Percentiles rank a stretch among this genome's conserved stretches.
These are phyloP conservation scores for Clivina fossor DNA, from an alignment of 2,888 invertebrate genomes.

Conservation along the genomic window DNA sequence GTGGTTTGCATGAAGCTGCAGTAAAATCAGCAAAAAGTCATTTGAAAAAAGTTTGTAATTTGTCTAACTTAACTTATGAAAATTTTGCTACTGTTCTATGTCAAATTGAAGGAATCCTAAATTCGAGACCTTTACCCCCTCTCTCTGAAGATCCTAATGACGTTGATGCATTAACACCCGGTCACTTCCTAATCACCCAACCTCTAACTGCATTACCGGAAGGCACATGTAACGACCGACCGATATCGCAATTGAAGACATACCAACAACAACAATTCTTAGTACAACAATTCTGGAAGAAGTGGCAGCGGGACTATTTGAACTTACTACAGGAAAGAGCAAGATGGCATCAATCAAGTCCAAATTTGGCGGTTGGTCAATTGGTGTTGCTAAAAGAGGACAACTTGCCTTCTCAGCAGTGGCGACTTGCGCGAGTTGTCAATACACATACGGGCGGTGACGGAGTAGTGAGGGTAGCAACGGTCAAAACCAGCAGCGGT, in stretches of 20 bases:
- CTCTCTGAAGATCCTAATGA: constrained; percentile 2
- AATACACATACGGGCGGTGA: constrained; percentile 38
- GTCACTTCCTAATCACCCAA: constrained; percentile 2
- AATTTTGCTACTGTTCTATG: not conserved
- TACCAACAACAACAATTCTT: too few relatives aligned
- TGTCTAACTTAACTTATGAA: not conserved
- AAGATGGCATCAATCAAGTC: constrained; percentile 39
- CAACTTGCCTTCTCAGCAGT: constrained; percentile 38
- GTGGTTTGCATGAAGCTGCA: constrained; percentile 5
- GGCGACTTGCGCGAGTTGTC: constrained; percentile 40
- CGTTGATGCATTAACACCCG: not conserved
- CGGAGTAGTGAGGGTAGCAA: not conserved
- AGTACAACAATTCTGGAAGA: constrained; percentile 42
- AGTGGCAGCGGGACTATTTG: constrained; percentile 42
- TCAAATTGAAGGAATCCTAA: constrained; percentile 10
- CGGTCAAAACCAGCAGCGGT: not conserved
- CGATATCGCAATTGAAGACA: too few relatives aligned
- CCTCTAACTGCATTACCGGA: not conserved
- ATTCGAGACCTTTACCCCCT: not conserved
- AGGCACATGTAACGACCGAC: too few relatives aligned
- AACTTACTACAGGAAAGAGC: constrained; percentile 39
- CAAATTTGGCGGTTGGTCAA: constrained; percentile 36
- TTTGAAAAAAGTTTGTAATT: not conserved
- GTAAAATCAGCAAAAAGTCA: constrained; percentile 7
- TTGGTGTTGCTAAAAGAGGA: constrained; percentile 43